phyloP scores from a whole-genome alignment of 2,113 vertebrate genomes.

The Eurypyga helias region DNA sequence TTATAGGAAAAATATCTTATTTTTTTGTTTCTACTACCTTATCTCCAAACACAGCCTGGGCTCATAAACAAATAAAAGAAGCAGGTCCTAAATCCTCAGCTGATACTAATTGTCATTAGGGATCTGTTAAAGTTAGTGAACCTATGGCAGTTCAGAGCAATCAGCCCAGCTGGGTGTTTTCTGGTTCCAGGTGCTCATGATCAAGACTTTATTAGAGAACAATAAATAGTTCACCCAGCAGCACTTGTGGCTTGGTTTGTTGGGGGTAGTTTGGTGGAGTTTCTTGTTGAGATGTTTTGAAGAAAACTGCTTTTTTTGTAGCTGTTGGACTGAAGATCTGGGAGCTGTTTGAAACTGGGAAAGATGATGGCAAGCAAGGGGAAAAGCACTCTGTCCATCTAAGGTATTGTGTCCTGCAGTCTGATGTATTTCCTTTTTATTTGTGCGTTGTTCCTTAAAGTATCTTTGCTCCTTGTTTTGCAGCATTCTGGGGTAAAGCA shows the following conservation, averaged over 20 bases:
- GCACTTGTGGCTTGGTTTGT: fast-evolving
- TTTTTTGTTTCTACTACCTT: neutral
- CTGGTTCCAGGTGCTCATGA: neutral
- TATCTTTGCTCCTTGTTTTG: neutral
- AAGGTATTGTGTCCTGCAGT: neutral
- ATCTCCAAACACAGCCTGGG: neutral
- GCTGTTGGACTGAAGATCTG: fast-evolving
- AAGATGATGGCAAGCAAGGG: neutral
- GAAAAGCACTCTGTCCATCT: fast-evolving
- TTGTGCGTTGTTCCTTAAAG: fast-evolving
- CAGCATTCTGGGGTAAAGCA: neutral
- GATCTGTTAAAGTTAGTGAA: neutral
- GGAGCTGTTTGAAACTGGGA: neutral
- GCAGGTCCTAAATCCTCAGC: neutral
- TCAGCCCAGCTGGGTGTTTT: neutral
- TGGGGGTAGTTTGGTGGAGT: fast-evolving
- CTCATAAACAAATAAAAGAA: neutral
- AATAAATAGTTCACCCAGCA: neutral
- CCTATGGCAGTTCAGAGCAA: neutral
- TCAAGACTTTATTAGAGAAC: neutral
- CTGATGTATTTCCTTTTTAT: neutral
- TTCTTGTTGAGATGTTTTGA: fast-evolving
- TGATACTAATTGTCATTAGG: neutral
- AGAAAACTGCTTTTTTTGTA: neutral
- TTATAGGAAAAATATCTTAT: neutral